Base-by-base conservation (phyloP, 2,888 invertebrate species). In the Leucozona laternaria region DNA sequence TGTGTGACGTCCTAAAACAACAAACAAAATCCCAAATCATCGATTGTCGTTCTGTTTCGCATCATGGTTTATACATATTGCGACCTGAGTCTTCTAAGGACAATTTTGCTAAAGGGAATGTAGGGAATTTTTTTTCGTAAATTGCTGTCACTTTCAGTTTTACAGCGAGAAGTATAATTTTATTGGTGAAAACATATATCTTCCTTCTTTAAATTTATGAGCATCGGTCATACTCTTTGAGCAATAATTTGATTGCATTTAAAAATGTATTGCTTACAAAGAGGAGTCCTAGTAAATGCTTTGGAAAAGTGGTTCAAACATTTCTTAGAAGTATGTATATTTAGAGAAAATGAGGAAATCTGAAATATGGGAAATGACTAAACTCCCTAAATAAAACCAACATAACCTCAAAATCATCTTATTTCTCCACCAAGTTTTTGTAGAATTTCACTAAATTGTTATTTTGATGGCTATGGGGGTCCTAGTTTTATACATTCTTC, bases 1-100 rank as follows among this genome's bases (percentile, higher is more conserved):
- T 31, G 31, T 53, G 53, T n/a, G n/a, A n/a, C n/a, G n/a, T 53
- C 15, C 53, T 53, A 53, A 53, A n/a, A 53, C 25, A 53, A 53
- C 53, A 53, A 53, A 53, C 50, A 15, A 15, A 53, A 53, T 22
- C 22, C 8, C 8, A 31, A 31, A 31, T 31, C 7, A 31, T 31
- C 8, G 2, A 53, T 53, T 25, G 13, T 25, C 5, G 22, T 13
- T 50, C 8, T 22, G 11, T 50, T 22, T 22, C 22, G 48, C 11
- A 20, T 48, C 48, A 48, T 25, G 53, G 22, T 7, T 53, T 25
- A 25, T 2, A n/a, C n/a, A n/a, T n/a, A 25, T 15, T 25, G 7
- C 53, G 25, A 53, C 53, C 15, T 53, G 25, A 53, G 25, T 6
- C 17, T 7, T 6, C 17, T 7, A 17, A 45, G 45, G 3, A 17